These are phyloP conservation scores for Aspidiotus destructor DNA, from an alignment of 2,888 invertebrate genomes.

Conservation along the genomic window DNA sequence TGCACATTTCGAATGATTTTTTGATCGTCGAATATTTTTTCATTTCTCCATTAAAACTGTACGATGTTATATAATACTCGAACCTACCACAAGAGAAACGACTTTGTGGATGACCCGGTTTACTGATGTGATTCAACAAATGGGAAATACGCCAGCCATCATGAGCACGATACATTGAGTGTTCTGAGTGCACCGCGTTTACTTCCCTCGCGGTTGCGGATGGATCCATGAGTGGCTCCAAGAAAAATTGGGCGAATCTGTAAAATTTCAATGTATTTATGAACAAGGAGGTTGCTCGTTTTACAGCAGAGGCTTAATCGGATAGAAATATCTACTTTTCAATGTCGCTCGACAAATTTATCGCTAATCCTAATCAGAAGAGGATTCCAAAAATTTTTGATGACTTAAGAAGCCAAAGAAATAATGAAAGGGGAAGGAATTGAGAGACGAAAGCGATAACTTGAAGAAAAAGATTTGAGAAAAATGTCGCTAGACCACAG, in stretches of 20 bases:
- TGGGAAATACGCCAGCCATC: conserved; percentile 87
- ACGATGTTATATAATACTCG: background rate
- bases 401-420: no score
- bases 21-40: background rate
- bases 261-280: no score
- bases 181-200: conserved; percentile 92
- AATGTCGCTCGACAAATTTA: no score
- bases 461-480: no score
- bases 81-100: conserved; percentile 88
- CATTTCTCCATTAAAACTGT: background rate
- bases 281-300: background rate
- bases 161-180: conserved; percentile 81
- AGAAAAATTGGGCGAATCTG: conserved; percentile 94
- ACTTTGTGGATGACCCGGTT: conserved; percentile 70
- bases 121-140: conserved; percentile 71
- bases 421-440: no score
- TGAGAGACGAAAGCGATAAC: no score
- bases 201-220: conserved; percentile 88
- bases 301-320: background rate
- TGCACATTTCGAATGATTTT: conserved; percentile 7
- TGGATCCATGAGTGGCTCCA: conserved; percentile 84
- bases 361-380: no score
- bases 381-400: no score
- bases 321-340: conserved; percentile 45
- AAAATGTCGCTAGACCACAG: no score